Base-by-base conservation (phyloP, 2,888 invertebrate genomes). In the Coelinius sp. region DNA sequence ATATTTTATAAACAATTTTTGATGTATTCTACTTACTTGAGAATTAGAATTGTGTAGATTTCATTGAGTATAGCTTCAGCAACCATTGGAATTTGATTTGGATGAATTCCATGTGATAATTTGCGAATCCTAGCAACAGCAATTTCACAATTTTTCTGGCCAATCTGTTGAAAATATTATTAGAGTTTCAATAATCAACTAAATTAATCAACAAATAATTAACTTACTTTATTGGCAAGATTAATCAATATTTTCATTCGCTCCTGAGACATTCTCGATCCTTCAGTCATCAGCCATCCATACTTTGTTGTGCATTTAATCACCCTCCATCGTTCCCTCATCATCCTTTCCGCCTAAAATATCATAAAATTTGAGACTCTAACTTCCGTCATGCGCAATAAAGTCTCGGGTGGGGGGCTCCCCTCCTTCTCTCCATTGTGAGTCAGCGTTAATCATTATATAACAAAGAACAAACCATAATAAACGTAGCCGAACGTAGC, bases 261-360 rank as follows among this genome's bases (percentile, higher is more conserved):
- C 35, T 75, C 72, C 3, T 56, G 70, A 22, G 74, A 74, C 20
- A 79, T 72, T 14, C 73, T 49, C 4, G 68, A 53, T 12, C 46
- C 63, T 44, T 70, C 71, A 35, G 77, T 72, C 3, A 73, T 65
- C 17, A 79, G 52, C 78, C 78, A 79, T 41, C 78, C 78, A 31
- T 79, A 79, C 65, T 73, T 70, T 44, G 78, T 79, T 6, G 78
- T 78, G 25, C 72, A 63, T 35, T 73, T 75, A 24, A 79, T 78
- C 7, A 69, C 70, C 44, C 72, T 70, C 78, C 78, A 78, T 25
- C 77, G 77, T 62, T 78, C 75, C 14, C 74, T 75, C 6, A 78
- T 67, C 12, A 79, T 77, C 68, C 66, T 77, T 24, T 79, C 76
- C 27, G 78, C 59, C 78, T 79, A n/a, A 41, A 41, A 41, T n/a